Conservation (phyloP, 2,888 invertebrate species). For the Ennomos fuscantarius region DNA sequence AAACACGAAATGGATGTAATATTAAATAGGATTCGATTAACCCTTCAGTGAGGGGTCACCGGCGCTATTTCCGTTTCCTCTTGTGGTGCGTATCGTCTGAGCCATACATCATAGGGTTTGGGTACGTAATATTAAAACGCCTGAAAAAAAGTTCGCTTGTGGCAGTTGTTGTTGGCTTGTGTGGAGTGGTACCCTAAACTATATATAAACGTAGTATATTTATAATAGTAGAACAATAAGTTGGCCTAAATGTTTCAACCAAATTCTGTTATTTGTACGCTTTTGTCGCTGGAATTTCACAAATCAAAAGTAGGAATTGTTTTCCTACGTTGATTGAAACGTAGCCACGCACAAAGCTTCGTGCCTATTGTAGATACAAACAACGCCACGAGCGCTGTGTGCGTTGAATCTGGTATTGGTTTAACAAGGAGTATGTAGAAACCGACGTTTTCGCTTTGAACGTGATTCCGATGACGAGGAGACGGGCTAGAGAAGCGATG, state of each 20-base stretch:
- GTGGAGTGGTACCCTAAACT: conserved; percentile 24
- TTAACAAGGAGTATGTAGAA: conserved; percentile 7
- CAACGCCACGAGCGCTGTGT: conserved; percentile 1
- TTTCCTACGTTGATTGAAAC: conserved; percentile 9
- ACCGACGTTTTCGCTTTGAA: conserved; percentile 10
- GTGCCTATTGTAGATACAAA: conserved; percentile 4
- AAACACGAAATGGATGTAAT: conserved; percentile 44
- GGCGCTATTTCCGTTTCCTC: conserved; percentile 46
- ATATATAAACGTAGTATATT: conserved; percentile 22
- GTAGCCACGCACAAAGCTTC: conserved; percentile 2
- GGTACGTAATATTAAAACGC: conserved; percentile 46
- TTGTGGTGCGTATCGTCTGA: conserved; percentile 37
- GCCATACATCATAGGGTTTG: conserved; percentile 49
- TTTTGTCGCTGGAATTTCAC: background rate
- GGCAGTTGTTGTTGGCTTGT: no score
- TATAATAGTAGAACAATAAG: conserved; percentile 1
- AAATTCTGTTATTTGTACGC: conserved; percentile 16
- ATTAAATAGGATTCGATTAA: conserved; percentile 50
- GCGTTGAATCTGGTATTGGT: conserved; percentile 17
- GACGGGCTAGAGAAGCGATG: conserved; percentile 23
- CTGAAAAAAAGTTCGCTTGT: conserved; percentile 33
- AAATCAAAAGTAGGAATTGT: background rate
- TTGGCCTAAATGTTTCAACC: conserved; percentile 7
- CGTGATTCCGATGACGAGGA: conserved; percentile 24
- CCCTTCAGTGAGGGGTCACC: conserved; percentile 44